phyloP scores from a whole-genome alignment of 2,888 invertebrate genomes.

The Lasioglossum leucozonium region DNA sequence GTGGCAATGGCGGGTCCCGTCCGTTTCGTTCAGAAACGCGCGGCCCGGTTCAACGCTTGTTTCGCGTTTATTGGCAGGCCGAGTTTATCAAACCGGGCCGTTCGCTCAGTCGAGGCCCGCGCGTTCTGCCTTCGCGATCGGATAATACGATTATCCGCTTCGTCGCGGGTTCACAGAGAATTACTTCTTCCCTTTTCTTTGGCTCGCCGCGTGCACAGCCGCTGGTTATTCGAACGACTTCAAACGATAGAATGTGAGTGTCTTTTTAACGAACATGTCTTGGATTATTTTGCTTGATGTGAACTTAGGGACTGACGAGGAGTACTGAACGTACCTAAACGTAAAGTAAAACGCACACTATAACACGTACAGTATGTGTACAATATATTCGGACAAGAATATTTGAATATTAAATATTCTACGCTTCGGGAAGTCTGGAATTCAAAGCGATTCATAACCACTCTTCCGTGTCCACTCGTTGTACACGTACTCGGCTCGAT shows the following conservation, averaged over 20 bases:
- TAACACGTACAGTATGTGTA: no score
- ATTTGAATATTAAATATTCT: neutral
- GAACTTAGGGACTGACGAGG: neutral
- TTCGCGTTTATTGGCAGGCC: constrained; percentile 47
- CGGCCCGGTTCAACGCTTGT: constrained; percentile 43
- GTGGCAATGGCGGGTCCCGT: constrained; percentile 66
- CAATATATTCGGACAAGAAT: neutral
- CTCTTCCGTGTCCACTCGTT: neutral
- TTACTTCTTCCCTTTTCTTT: neutral
- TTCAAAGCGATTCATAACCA: neutral
- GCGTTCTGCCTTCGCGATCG: neutral
- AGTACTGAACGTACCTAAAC: no score
- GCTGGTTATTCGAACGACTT: neutral
- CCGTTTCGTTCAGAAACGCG: constrained; percentile 67
- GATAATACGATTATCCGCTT: constrained; percentile 25
- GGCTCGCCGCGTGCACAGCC: neutral
- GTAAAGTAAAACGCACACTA: no score
- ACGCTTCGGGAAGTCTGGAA: neutral
- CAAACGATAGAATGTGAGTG: neutral
- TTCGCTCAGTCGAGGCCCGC: constrained; percentile 17
- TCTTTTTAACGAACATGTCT: neutral
- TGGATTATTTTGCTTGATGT: neutral
- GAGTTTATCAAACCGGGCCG: constrained; percentile 64
- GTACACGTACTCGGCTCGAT: neutral
- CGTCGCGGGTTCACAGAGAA: neutral